Base-by-base conservation (phyloP, 2,113 vertebrate species). In the Meriones unguiculatus region DNA sequence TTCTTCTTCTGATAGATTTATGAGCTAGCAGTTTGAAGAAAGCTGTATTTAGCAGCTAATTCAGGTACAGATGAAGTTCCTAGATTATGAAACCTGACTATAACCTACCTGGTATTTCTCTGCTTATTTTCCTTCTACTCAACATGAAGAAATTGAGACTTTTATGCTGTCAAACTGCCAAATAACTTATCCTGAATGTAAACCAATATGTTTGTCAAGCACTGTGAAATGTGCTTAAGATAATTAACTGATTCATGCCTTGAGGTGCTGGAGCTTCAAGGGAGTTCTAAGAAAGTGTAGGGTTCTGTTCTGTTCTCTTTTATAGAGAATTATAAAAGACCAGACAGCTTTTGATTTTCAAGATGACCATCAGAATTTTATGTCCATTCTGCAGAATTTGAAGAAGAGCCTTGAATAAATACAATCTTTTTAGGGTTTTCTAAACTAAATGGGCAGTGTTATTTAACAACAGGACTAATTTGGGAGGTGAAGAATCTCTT, bases 151-250 rank as follows among this genome's bases (percentile, higher is more conserved):
- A 72, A 82, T 87, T 52, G 76, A 76, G 52, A 62, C 46, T 64
- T 30, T 81, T 20, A 22, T 67, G 62, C 38, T 89, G 18, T 87
- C 59, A 89, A 89, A 67, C 54, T 87, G 24, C 84, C 78, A 87
- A 90, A 69, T 88, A 89, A 86, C 25, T 93, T 52, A 77, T 35
- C 38, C 69, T 72, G 89, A 93, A 84, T 80, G 35, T 70, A 92
- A 97, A 92, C 67, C 64, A 84, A 59, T 90, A 35, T 95, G 80
- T 72, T 88, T 91, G 59, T 75, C 84, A 93, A 93, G 32, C 54
- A 50, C 65, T 95, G 75, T 93, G 78, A 94, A 93, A 97, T 90
- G 80, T 46, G 69, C 59, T 95, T 96, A 75, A 96, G 54, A 89
- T 59, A 52, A 94, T 96, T 90, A 54, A 76, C 89, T 94, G 89